phyloP scores from a whole-genome alignment of 2,797 vertebrate species.

The Sebastes vulpes region DNA sequence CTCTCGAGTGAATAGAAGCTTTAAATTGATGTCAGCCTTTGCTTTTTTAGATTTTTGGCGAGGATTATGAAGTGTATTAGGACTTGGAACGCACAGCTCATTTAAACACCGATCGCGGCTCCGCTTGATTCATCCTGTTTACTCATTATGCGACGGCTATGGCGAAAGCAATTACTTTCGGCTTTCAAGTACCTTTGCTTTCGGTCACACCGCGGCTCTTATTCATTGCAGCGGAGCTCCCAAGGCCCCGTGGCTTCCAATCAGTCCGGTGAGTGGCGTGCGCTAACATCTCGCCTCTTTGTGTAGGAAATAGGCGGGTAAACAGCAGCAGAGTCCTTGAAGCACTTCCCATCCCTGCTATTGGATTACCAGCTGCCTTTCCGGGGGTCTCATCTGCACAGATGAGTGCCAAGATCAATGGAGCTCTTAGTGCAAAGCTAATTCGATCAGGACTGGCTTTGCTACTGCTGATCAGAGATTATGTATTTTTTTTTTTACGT shows the following conservation, averaged over 20 bases:
- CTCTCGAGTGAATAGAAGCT: conserved; percentile 6
- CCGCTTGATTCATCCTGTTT: conserved; percentile 70
- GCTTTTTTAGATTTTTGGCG: conserved; percentile 35
- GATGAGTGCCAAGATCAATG: conserved; percentile 86
- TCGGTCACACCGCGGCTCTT: conserved; percentile 62
- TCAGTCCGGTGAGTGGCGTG: conserved; percentile 63
- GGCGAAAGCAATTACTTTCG: conserved; percentile 72
- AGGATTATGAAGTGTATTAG: conserved; percentile 46
- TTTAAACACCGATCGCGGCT: conserved; percentile 56
- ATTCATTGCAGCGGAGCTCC: conserved; percentile 55
- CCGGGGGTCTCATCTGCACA: conserved; percentile 77
- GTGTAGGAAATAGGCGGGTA: conserved; percentile 73
- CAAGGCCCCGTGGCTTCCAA: conserved; percentile 58
- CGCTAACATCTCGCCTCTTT: conserved; percentile 58
- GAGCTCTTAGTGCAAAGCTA: conserved; percentile 84
- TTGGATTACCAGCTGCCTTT: conserved; percentile 85
- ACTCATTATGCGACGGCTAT: conserved; percentile 74
- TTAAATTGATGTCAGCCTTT: conserved; percentile 26
- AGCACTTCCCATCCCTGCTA: conserved; percentile 82
- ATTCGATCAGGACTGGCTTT: conserved; percentile 82
- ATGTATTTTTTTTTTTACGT: conserved; percentile 29
- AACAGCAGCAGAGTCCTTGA: conserved; percentile 80
- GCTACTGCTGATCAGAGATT: conserved; percentile 79
- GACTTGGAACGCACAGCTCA: conserved; percentile 34
- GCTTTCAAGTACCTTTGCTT: conserved; percentile 71